Evolutionary conservation across 2,888 invertebrate species (phyloP).

Genomic region (Synergus gifuensis): DNA sequence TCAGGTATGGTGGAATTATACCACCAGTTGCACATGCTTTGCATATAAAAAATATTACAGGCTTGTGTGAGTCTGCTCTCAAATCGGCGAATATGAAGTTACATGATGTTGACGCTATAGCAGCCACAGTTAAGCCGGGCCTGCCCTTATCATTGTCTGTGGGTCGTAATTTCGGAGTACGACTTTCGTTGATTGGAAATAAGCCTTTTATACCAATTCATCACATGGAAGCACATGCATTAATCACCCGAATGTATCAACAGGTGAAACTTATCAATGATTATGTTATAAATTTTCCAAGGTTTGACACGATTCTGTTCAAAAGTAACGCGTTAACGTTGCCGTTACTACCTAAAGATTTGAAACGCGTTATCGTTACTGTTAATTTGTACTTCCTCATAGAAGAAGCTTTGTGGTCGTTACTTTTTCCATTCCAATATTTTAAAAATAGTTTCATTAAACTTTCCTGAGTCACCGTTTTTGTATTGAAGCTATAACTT

Average conservation of each 20-base stretch:
- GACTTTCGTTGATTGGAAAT: slow-evolving; percentile 82
- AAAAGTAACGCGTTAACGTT: no score
- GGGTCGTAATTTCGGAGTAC: slow-evolving; percentile 90
- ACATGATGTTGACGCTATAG: slow-evolving; percentile 90
- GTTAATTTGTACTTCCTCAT: no score
- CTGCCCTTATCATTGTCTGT: slow-evolving; percentile 87
- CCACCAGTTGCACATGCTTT: slow-evolving; percentile 91
- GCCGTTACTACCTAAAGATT: no score
- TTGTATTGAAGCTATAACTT: no score
- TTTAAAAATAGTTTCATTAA: no score
- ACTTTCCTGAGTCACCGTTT: no score
- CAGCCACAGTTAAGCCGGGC: slow-evolving; percentile 95
- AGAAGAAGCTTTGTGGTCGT: neutral
- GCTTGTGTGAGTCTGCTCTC: slow-evolving; percentile 85
- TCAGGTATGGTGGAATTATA: slow-evolving; percentile 91
- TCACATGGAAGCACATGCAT: slow-evolving; percentile 99
- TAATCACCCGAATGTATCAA: slow-evolving; percentile 89
- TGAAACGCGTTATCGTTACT: no score
- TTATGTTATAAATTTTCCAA: no score
- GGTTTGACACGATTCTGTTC: no score
- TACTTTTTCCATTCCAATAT: no score
- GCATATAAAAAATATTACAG: slow-evolving; percentile 88
- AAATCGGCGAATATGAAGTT: slow-evolving; percentile 80
- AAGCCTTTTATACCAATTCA: slow-evolving; percentile 97
- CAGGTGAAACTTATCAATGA: slow-evolving; percentile 74